These are phyloP conservation scores for Archips xylosteana DNA, from an alignment of 2,888 invertebrate genomes.

Conservation along the genomic window DNA sequence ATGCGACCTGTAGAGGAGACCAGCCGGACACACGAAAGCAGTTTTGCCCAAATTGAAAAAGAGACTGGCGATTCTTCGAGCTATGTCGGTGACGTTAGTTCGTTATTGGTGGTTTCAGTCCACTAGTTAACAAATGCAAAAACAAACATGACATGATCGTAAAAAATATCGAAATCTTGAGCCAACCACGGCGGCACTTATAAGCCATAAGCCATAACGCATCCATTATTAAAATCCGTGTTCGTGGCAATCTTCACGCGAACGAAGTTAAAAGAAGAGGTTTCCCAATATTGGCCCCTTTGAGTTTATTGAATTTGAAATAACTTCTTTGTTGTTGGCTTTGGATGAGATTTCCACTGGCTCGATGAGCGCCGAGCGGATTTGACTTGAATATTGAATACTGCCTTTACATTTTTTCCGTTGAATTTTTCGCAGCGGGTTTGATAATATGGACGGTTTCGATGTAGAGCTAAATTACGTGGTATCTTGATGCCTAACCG, in stretches of 20 bases:
- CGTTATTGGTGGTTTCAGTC: no score
- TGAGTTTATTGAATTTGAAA: conserved; percentile 59
- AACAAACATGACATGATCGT: neutral
- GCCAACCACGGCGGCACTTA: neutral
- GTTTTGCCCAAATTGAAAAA: no score
- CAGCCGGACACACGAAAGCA: no score
- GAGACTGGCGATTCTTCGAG: no score
- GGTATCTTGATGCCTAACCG: no score
- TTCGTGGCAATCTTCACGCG: conserved; percentile 52
- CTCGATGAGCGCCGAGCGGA: conserved; percentile 34
- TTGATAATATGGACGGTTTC: neutral
- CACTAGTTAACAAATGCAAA: neutral
- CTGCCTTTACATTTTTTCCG: conserved; percentile 15
- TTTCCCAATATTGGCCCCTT: conserved; percentile 56
- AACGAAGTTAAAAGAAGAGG: conserved; percentile 56
- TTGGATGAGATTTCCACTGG: conserved; percentile 47
- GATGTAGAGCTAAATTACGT: neutral
- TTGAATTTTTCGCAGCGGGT: neutral
- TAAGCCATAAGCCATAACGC: conserved; percentile 23
- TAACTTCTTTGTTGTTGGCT: conserved; percentile 58
- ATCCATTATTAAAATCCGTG: conserved; percentile 40
- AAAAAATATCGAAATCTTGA: neutral
- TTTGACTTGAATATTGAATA: conserved; percentile 40
- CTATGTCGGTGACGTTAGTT: no score
- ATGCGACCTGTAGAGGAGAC: no score